Evolutionary conservation across 1,140 invertebrate species (phyloP), one percentile per base, ranked within the genome.

Genomic region (Rhagoletis zephyria): DNA sequence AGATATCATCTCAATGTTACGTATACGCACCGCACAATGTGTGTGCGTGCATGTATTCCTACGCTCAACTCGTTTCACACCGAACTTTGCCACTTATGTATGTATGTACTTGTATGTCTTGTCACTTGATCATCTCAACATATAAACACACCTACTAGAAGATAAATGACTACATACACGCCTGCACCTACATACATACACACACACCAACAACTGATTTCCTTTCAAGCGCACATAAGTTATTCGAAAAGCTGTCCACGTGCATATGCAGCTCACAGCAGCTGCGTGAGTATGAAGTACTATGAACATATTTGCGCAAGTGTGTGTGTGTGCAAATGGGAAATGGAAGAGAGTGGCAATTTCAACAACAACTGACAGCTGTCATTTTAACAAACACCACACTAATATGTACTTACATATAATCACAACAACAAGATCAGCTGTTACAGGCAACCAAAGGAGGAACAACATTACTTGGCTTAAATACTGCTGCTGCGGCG

Each of bases 331-430:
- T 5, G 40, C 14, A 51, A 59, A n/a, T 1, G 40, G 19, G 87
- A 89, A 89, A 51, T 85, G 16, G 60, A 16, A 30, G 16, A 40
- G 81, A 59, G 51, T 4, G 16, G 90, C 90, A 91, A 91, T 91
- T 91, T 91, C 48, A 90, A 91, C 90, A 88, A 90, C 90, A 91
- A 91, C 91, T 91, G 91, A 91, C 91, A 91, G 91, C 91, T 91
- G 91, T 91, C 91, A 91, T 90, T 91, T 92, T 90, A 90, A 91
- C 90, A 90, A 90, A 81, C 63, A 59, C 74, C 81, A 56, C 86
- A 60, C 56, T 40, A 81, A 30, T 30, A 30, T 30, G 30, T 60
- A 86, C 60, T 67, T 40, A 40, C 48, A 74, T 45, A 77, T 67
- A 85, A 85, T 40, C 40, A 30, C 85, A 61, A 85, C 45, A 85